A percentile compares a stretch with the other conserved stretches of the same genome.
These are phyloP conservation scores for Drosophila colorata DNA, from an alignment of 2,888 invertebrate genomes.

Conservation along the genomic window DNA sequence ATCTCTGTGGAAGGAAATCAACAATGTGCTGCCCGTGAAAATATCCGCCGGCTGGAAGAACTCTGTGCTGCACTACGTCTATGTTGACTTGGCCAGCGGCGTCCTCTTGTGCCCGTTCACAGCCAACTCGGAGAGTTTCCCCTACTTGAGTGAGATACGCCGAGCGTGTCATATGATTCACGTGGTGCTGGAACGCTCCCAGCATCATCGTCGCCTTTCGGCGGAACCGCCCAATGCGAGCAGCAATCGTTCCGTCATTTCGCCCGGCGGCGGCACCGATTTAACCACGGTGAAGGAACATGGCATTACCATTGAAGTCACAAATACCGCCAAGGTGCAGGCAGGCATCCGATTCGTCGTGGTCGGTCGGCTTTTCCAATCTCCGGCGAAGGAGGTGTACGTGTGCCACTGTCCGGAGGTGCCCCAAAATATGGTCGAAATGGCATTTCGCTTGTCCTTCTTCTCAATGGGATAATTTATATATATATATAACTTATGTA, in stretches of 20 bases:
- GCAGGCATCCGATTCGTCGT: conserved; percentile 61
- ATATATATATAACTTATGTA: too few relatives aligned
- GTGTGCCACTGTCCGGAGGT: conserved; percentile 94
- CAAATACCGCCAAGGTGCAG: conserved; percentile 77
- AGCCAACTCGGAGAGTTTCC: conserved; percentile 84
- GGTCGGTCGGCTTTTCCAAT: conserved; percentile 90
- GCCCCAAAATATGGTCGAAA: conserved; percentile 95
- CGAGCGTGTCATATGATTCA: conserved; percentile 90
- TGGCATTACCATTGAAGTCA: conserved; percentile 89
- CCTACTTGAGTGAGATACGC: conserved; percentile 90
- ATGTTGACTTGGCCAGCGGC: conserved; percentile 78
- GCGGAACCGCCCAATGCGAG: conserved; percentile 28
- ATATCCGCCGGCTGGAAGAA: conserved; percentile 83
- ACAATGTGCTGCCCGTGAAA: conserved; percentile 83
- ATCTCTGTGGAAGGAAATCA: conserved; percentile 89
- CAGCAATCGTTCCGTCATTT: conserved; percentile 11
- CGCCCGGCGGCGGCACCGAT: conserved; percentile 83
- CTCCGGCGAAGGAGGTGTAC: conserved; percentile 92
- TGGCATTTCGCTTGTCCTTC: conserved; percentile 91
- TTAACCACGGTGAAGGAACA: conserved; percentile 93
- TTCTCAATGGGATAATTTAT: conserved; percentile 71
- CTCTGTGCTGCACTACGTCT: conserved; percentile 77
- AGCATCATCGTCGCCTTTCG: conserved; percentile 47
- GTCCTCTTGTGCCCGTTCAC: conserved; percentile 75
- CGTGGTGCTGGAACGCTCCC: conserved; percentile 87